Percentiles rank a stretch among this genome's conserved stretches.
phyloP scores from a whole-genome alignment of 1,140 invertebrate genomes.

The Chironomus striatipennis region DNA sequence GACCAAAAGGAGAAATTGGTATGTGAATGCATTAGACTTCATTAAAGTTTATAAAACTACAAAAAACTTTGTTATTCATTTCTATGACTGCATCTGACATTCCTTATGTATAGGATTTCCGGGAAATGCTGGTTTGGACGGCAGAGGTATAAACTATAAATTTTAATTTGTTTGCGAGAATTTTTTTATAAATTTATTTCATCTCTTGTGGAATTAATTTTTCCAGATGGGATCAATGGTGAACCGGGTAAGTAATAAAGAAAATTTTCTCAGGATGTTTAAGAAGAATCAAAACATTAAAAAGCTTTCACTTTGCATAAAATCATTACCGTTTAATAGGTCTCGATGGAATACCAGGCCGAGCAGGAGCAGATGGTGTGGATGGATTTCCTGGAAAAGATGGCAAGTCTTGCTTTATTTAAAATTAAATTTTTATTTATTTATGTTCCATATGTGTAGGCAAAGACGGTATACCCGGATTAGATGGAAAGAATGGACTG shows the following conservation, averaged over 20 bases:
- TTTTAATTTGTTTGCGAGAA: neutral
- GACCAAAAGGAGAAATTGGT: constrained; percentile 14
- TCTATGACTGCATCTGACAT: too few relatives aligned
- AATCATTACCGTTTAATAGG: neutral
- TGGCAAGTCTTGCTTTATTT: too few relatives aligned
- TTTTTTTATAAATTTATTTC: too few relatives aligned
- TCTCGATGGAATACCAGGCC: neutral
- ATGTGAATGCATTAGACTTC: neutral
- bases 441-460: neutral
- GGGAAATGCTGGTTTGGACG: neutral
- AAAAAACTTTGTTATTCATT: neutral
- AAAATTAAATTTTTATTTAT: neutral
- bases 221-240: neutral
- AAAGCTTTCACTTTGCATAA: too few relatives aligned
- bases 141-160: neutral
- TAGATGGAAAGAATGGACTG: neutral
- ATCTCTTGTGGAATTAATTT: neutral
- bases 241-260: neutral
- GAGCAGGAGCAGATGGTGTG: neutral
- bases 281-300: neutral
- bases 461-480: neutral
- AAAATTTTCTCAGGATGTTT: neutral
- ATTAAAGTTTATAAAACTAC: neutral
- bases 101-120: neutral
- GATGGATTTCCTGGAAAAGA: too few relatives aligned